Percentiles rank a stretch among this genome's conserved stretches.
Conservation (phyloP, 2,888 invertebrate species). For the Pristionchus maxplancki region DNA sequence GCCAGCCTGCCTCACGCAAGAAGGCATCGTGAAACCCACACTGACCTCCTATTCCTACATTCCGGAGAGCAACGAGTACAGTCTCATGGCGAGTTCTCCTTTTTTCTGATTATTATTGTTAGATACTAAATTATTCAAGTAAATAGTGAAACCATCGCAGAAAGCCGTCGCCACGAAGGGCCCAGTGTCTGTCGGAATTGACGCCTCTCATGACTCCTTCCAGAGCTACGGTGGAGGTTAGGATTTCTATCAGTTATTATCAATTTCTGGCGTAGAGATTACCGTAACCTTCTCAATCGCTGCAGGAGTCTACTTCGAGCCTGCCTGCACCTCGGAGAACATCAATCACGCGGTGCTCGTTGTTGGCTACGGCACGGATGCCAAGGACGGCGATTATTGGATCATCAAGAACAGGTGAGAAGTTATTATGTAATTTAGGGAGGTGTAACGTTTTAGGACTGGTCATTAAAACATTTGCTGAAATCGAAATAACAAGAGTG, state of each 20-base stretch:
- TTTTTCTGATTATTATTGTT: too few relatives aligned
- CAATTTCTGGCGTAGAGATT: background rate
- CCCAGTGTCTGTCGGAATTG: slow-evolving; percentile 58
- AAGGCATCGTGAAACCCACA: too few relatives aligned
- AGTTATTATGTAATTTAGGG: too few relatives aligned
- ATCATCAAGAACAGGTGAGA: slow-evolving; percentile 85
- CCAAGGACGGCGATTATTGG: slow-evolving; percentile 84
- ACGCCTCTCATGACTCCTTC: slow-evolving; percentile 59
- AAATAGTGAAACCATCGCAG: slow-evolving; percentile 50
- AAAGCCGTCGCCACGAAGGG: slow-evolving; percentile 54
- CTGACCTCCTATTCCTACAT: too few relatives aligned
- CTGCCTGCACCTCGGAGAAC: slow-evolving; percentile 82
- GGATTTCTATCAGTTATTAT: background rate
- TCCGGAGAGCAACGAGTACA: too few relatives aligned
- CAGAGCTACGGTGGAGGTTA: slow-evolving; percentile 61
- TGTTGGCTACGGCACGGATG: slow-evolving; percentile 86
- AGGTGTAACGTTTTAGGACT: too few relatives aligned
- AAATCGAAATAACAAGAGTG: too few relatives aligned
- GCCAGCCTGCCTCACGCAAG: too few relatives aligned
- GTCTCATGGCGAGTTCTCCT: too few relatives aligned
- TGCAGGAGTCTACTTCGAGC: slow-evolving; percentile 59
- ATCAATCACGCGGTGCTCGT: slow-evolving; percentile 91
- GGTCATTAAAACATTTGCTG: too few relatives aligned
- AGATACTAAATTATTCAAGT: too few relatives aligned
- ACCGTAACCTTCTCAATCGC: background rate